Evolutionary conservation across 2,797 vertebrate genomes (phyloP), one percentile per base, ranked within the genome.

Genomic region (Oreonectes daqikongensis): DNA sequence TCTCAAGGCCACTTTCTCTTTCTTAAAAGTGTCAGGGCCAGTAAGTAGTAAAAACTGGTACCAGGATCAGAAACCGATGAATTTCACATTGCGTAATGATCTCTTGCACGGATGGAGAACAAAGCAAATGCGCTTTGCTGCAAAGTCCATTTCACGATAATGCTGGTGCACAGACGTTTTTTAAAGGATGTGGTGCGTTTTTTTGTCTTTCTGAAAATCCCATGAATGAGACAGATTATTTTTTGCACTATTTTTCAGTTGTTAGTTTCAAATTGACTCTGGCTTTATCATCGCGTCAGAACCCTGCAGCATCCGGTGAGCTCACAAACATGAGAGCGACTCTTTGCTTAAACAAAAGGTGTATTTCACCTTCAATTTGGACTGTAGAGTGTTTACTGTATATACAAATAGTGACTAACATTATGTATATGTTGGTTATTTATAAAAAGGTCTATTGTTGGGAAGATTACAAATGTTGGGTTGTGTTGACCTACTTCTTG

Each of bases 211-310:
- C 60, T 53, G 48, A 42, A 68, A 68, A 75, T 38, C 73, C 73
- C 50, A 46, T 68, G n/a, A 67, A 59, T 57, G 64, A 48, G 57
- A 40, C 38, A 22, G 64, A 68, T 75, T 35, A 38, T 57, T 1
- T 24, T 32, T 0, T 22, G 26, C 38, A 75, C 5, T 3, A 4
- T 52, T 26, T 38, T 24, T 44, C 3, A 10, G 26, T 8, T 32
- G 71, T 10, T n/a, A 5, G 71, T 73, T 73, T 73, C 71, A 64
- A 30, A 42, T 53, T 74, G 72, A 73, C 44, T 63, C 57, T 50
- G 53, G 53, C 38, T 71, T 32, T 6, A 38, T 18, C 42, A 30
- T 59, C 15, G 4, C 17, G 15, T 53, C 44, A 70, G 68, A 71
- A 20, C n/a, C 20, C 40, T 32, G 55, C 67, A 5, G 42, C 71